phyloP scores from a whole-genome alignment of 1,140 invertebrate genomes.

The Penaeus japonicus region DNA sequence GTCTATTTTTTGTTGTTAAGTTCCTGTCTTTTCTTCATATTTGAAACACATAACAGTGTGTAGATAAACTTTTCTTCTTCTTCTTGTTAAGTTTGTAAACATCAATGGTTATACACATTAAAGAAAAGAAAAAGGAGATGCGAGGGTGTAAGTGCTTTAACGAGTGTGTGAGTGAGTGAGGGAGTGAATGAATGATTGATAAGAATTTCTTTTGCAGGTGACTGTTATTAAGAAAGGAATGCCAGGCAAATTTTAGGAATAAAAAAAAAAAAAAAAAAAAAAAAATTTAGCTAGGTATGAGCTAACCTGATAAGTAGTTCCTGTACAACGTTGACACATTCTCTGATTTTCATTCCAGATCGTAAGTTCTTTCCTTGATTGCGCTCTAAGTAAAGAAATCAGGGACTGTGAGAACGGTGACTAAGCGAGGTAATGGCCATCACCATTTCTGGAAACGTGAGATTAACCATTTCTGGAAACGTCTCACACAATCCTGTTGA shows the following conservation, averaged over 20 bases:
- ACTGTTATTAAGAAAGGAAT: not conserved
- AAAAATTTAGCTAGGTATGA: not conserved
- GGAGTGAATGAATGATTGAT: too few relatives aligned
- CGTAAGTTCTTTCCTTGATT: slow-evolving; percentile 54
- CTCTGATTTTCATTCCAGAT: slow-evolving; percentile 53
- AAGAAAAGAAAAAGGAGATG: not conserved
- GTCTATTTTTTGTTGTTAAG: not conserved
- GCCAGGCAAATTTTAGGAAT: not conserved
- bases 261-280: slow-evolving; percentile 13
- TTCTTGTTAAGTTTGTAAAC: not conserved
- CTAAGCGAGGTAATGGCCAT: slow-evolving; percentile 49
- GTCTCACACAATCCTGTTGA: slow-evolving; percentile 52
- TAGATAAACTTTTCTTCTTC: not conserved
- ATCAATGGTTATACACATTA: not conserved
- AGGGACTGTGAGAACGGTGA: slow-evolving; percentile 50
- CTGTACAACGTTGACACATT: slow-evolving; percentile 34
- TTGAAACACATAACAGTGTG: slow-evolving; percentile 8
- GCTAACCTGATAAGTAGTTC: too few relatives aligned
- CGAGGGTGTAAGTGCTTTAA: not conserved
- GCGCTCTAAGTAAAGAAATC: slow-evolving; percentile 44
- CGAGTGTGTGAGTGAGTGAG: too few relatives aligned
- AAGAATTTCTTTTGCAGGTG: not conserved
- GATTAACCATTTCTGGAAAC: slow-evolving; percentile 52
- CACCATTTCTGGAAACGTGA: slow-evolving; percentile 31
- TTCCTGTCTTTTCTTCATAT: not conserved